Percentiles rank a stretch among this genome's conserved stretches.
Evolutionary conservation across 2,113 vertebrate species (phyloP).

Genomic region (Apeltes quadracus): DNA sequence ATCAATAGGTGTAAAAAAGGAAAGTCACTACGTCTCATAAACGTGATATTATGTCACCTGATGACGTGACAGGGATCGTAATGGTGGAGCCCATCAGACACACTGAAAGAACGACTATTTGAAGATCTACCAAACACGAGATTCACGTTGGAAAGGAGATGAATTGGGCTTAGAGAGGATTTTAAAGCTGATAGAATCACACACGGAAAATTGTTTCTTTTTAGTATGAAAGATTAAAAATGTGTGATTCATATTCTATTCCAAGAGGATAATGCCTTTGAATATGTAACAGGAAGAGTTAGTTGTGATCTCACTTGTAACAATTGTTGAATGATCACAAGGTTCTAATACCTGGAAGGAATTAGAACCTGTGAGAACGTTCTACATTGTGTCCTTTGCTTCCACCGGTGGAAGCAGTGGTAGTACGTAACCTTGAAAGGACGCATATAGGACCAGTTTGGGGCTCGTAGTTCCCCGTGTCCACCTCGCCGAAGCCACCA

Average conservation of each 20-base stretch:
- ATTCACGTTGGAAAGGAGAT: background rate
- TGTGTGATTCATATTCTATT: background rate
- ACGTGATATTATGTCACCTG: constrained; percentile 20
- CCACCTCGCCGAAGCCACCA: background rate
- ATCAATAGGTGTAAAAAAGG: constrained; percentile 18
- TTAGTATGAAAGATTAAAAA: background rate
- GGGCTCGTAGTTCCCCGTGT: no score
- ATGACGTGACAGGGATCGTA: constrained; percentile 9
- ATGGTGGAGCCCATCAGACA: constrained; percentile 20
- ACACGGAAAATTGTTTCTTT: background rate
- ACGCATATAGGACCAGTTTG: no score
- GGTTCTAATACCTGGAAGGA: background rate
- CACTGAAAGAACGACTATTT: background rate
- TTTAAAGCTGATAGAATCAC: background rate
- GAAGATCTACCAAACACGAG: background rate
- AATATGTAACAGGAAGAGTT: background rate
- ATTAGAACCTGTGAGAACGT: background rate
- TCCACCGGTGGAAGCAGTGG: background rate
- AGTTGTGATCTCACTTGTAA: background rate
- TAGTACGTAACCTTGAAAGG: no score
- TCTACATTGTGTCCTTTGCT: background rate
- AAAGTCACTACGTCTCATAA: constrained; percentile 4
- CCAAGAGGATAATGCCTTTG: background rate
- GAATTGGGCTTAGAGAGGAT: background rate
- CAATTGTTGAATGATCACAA: background rate